Evolutionary conservation across 2,113 vertebrate species (phyloP).

Genomic region (Strigops habroptila): DNA sequence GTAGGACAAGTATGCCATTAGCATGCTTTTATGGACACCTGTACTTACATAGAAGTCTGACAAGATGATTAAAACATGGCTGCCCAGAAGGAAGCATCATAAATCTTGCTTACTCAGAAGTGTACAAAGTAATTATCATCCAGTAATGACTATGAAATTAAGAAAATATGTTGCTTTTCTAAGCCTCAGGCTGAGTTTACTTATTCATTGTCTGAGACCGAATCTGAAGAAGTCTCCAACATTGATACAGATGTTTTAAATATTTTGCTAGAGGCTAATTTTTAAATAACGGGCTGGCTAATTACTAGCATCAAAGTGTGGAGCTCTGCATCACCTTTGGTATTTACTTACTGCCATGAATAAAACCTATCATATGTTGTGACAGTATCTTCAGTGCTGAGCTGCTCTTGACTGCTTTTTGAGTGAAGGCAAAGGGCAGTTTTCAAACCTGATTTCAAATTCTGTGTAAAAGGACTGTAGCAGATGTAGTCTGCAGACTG

Average conservation of each 20-base stretch:
- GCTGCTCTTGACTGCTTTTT: not conserved
- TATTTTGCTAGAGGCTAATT: slow-evolving; percentile 41
- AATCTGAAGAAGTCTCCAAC: not conserved
- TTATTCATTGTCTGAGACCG: slow-evolving; percentile 47
- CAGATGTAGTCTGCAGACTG: not conserved
- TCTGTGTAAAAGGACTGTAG: not conserved
- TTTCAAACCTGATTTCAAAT: not conserved
- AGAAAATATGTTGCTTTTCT: slow-evolving; percentile 27
- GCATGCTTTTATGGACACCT: not conserved
- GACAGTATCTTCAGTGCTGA: not conserved
- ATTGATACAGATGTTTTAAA: slow-evolving; percentile 25
- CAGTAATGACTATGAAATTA: not conserved
- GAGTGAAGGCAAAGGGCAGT: not conserved
- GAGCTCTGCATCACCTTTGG: not conserved
- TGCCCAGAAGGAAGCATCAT: not conserved
- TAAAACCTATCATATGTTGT: not conserved
- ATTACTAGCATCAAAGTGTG: slow-evolving; percentile 13
- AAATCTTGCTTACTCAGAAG: not conserved
- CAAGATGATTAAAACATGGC: not conserved
- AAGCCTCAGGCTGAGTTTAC: slow-evolving; percentile 29
- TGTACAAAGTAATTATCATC: not conserved
- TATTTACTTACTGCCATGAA: not conserved
- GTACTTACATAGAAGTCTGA: not conserved
- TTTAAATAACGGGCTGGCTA: slow-evolving; percentile 17
- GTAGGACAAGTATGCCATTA: not conserved